A percentile compares a stretch with the other conserved stretches of the same genome.
These are phyloP conservation scores for Cercocebus atys DNA, from an alignment of 2,113 vertebrate genomes.

Conservation along the genomic window DNA sequence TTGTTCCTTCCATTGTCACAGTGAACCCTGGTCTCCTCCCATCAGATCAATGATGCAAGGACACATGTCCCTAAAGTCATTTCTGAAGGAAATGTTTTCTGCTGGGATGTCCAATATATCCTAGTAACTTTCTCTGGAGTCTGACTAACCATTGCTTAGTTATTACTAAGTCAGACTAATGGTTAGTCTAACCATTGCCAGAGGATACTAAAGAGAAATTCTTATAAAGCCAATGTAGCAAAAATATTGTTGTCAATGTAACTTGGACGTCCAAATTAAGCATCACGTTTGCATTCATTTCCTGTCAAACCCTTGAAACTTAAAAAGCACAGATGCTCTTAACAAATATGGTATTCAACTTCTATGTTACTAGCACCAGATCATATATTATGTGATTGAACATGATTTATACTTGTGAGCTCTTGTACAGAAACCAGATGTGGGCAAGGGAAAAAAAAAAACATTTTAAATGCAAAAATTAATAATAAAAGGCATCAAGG, in stretches of 20 bases:
- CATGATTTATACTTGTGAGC: constrained; percentile 77
- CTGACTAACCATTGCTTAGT: constrained; percentile 42
- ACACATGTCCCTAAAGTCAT: constrained; percentile 68
- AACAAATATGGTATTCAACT: constrained; percentile 64
- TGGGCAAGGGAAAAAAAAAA: constrained; percentile 71
- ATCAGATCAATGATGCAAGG: constrained; percentile 75
- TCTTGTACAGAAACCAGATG: constrained; percentile 83
- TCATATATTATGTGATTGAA: constrained; percentile 76
- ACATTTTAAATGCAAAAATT: not conserved
- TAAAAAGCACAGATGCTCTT: constrained; percentile 63
- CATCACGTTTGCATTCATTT: constrained; percentile 61
- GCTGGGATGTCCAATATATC: constrained; percentile 53
- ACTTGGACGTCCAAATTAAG: constrained; percentile 38
- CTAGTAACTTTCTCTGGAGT: constrained; percentile 26
- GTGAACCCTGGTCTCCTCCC: constrained; percentile 93
- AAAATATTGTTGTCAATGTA: constrained; percentile 46
- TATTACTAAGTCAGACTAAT: too few species aligned
- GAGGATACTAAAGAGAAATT: constrained; percentile 35
- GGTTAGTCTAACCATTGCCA: not conserved
- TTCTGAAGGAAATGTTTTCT: constrained; percentile 68
- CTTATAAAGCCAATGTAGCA: constrained; percentile 61
- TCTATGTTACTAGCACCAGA: constrained; percentile 82
- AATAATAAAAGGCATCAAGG: constrained; percentile 73
- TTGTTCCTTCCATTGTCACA: constrained; percentile 87
- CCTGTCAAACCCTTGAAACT: constrained; percentile 58